These are phyloP conservation scores for Drosophila melanogaster DNA, from an alignment of 1,140 invertebrate species.

Conservation along the genomic window DNA sequence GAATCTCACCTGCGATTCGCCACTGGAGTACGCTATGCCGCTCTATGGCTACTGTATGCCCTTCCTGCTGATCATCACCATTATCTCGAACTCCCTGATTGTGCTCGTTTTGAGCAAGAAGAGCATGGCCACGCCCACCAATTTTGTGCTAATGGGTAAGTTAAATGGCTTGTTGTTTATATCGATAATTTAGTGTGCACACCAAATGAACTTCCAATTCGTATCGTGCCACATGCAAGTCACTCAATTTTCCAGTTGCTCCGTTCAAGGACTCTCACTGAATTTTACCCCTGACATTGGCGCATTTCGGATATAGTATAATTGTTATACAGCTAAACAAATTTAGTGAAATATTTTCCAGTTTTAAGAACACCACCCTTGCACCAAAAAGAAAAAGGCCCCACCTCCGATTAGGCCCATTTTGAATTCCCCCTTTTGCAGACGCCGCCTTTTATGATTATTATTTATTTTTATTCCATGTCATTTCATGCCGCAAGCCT, in stretches of 20 bases:
- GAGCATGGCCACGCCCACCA: conserved; percentile 93
- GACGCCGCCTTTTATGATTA: conserved; percentile 25
- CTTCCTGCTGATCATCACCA: conserved; percentile 93
- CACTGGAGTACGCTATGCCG: conserved; percentile 68
- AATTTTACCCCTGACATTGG: too few species aligned
- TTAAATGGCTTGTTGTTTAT: not conserved
- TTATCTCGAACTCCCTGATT: conserved; percentile 95
- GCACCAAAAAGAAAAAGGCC: too few species aligned
- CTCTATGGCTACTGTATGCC: conserved; percentile 86
- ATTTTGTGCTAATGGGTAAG: conserved; percentile 90
- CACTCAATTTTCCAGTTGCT: not conserved
- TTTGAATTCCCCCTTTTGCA: conserved; percentile 10
- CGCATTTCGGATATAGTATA: not conserved
- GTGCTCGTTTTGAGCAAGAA: conserved; percentile 91
- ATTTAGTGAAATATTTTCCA: not conserved
- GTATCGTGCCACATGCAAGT: conserved; percentile 20
- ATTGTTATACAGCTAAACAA: not conserved
- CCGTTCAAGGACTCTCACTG: not conserved
- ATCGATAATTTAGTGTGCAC: too few species aligned
- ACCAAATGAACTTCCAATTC: not conserved
- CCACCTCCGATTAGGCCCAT: not conserved
- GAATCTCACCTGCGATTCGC: conserved; percentile 81
- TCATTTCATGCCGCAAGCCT: conserved; percentile 14
- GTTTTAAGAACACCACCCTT: too few species aligned
- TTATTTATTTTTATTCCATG: conserved; percentile 36